These are phyloP conservation scores for Meta bourneti DNA, from an alignment of 2,888 invertebrate species.

Conservation along the genomic window DNA sequence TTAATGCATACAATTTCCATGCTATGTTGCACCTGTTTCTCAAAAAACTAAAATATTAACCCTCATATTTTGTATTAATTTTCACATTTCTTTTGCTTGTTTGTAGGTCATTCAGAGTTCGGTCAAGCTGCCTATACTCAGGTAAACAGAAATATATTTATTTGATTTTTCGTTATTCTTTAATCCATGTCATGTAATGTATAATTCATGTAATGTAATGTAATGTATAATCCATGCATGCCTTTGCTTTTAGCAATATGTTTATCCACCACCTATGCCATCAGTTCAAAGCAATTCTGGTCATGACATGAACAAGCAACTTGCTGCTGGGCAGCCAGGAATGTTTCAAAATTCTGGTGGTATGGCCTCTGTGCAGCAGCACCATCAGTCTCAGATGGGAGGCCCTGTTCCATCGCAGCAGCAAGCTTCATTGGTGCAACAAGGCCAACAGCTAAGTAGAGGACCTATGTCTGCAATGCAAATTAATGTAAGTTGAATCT, in stretches of 20 bases:
- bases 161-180: neutral
- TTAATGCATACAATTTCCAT: neutral
- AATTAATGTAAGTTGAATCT: neutral
- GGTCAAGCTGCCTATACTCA: slow-evolving; percentile 42
- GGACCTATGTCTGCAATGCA: slow-evolving; percentile 6
- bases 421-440: slow-evolving; percentile 23
- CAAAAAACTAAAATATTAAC: no score
- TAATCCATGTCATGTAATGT: no score
- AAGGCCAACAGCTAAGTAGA: slow-evolving; percentile 37
- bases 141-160: neutral
- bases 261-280: slow-evolving; percentile 17
- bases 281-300: slow-evolving; percentile 46
- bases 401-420: slow-evolving; percentile 48
- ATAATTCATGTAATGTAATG: neutral
- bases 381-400: slow-evolving; percentile 61
- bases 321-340: slow-evolving; percentile 60
- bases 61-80: neutral
- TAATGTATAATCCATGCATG: no score
- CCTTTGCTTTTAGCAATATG: slow-evolving; percentile 40
- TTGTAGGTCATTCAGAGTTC: slow-evolving; percentile 46
- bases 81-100: neutral
- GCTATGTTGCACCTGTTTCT: neutral
- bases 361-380: slow-evolving; percentile 62
- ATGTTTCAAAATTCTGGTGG: slow-evolving; percentile 58
- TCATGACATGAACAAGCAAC: slow-evolving; percentile 69